A percentile compares a stretch with the other conserved stretches of the same genome.
phyloP scores from a whole-genome alignment of 92 coral and sea anemone species.

The Phenganax stokvisi region DNA sequence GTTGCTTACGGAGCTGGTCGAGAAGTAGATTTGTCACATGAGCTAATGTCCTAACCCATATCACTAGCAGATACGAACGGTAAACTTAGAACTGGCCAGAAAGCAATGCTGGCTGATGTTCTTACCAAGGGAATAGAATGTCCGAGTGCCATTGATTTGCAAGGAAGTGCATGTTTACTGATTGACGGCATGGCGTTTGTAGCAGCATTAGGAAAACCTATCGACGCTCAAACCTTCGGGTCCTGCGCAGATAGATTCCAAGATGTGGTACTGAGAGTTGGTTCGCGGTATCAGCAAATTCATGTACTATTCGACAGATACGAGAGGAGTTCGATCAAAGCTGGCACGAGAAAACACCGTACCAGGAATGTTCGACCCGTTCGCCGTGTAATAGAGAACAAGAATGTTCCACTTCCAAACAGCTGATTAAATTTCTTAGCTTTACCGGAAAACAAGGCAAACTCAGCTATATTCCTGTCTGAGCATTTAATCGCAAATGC shows the following conservation, averaged over 20 bases:
- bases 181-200: slow-evolving; percentile 57
- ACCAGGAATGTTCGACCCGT: slow-evolving; percentile 16
- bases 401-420: slow-evolving; percentile 49
- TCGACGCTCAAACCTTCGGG: slow-evolving; percentile 55
- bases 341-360: slow-evolving; percentile 52
- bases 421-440: slow-evolving; percentile 56
- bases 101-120: slow-evolving; percentile 50
- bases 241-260: slow-evolving; percentile 41
- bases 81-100: slow-evolving; percentile 53
- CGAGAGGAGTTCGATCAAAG: slow-evolving; percentile 47
- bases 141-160: slow-evolving; percentile 29
- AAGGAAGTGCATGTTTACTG: slow-evolving; percentile 40
- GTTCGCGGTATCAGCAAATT: slow-evolving; percentile 54
- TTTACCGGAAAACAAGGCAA: slow-evolving; percentile 61
- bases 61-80: slow-evolving; percentile 58
- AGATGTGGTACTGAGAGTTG: slow-evolving; percentile 39
- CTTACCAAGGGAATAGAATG: slow-evolving; percentile 49
- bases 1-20: slow-evolving; percentile 58
- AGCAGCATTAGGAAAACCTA: slow-evolving; percentile 42
- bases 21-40: slow-evolving; percentile 35
- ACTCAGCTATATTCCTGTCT: slow-evolving; percentile 54
- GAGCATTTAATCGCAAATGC: slow-evolving; percentile 46
- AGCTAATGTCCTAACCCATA: slow-evolving; percentile 53
- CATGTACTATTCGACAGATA: slow-evolving; percentile 56
- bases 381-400: slow-evolving; percentile 50